These are phyloP conservation scores for Caenorhabditis sinica DNA, from an alignment of 2,888 invertebrate genomes.

Conservation along the genomic window DNA sequence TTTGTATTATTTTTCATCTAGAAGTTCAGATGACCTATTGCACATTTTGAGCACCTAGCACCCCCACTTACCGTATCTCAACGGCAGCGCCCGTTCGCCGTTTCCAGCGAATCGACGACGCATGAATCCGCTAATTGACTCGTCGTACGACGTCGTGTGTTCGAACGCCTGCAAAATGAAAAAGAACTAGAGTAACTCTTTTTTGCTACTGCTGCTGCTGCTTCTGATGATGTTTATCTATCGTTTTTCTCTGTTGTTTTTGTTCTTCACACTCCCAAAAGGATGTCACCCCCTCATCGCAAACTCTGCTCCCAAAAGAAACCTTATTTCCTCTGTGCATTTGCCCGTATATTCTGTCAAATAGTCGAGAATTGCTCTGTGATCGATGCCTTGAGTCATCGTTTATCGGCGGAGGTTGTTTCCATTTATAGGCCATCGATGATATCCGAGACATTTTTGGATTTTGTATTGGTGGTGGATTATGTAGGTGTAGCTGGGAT, in stretches of 20 bases:
- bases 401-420: slow-evolving; percentile 66
- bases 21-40: too few species aligned
- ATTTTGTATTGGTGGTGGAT: not conserved
- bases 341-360: slow-evolving; percentile 71
- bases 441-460: slow-evolving; percentile 82
- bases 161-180: slow-evolving; percentile 91
- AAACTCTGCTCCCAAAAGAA: slow-evolving; percentile 4
- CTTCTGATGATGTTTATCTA: slow-evolving; percentile 12
- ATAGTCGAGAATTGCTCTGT: slow-evolving; percentile 74
- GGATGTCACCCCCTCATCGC: slow-evolving; percentile 33
- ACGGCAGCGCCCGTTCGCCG: slow-evolving; percentile 76
- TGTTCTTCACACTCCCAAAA: not conserved
- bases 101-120: slow-evolving; percentile 90
- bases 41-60: too few species aligned
- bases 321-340: slow-evolving; percentile 64
- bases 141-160: slow-evolving; percentile 95
- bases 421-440: slow-evolving; percentile 81
- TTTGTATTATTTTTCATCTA: too few species aligned
- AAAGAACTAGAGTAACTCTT: slow-evolving; percentile 3
- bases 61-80: slow-evolving; percentile 87
- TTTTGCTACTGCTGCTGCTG: too few species aligned
- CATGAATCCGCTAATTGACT: slow-evolving; percentile 95
- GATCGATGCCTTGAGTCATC: slow-evolving; percentile 74
- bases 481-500: slow-evolving; percentile 28
- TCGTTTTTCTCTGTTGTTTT: slow-evolving; percentile 12